These are phyloP conservation scores for Tupaia tana DNA, from an alignment of 2,113 vertebrate species.

Conservation along the genomic window DNA sequence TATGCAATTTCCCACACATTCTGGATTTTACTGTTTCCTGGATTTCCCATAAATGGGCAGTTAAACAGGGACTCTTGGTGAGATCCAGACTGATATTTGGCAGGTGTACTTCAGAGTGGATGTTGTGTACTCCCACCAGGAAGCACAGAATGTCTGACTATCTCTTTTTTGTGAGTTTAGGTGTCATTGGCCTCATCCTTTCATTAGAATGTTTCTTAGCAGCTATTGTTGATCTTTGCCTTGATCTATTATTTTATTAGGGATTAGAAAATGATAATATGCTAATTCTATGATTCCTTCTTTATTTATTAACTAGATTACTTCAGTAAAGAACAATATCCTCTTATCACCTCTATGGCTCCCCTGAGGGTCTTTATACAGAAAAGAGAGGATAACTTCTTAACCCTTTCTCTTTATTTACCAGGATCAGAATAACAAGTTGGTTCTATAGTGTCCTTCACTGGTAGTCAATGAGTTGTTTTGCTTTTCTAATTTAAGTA, in stretches of 20 bases:
- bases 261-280: neutral
- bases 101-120: neutral
- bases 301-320: neutral
- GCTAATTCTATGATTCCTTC: neutral
- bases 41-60: neutral
- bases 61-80: neutral
- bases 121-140: neutral
- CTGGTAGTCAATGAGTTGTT: neutral
- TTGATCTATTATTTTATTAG: neutral
- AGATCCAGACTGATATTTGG: neutral
- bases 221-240: neutral
- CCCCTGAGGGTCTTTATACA: neutral
- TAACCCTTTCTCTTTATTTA: neutral
- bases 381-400: neutral
- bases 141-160: neutral
- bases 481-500: neutral
- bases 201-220: neutral
- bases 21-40: neutral
- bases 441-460: neutral
- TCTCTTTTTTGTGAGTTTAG: neutral
- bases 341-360: neutral
- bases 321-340: neutral
- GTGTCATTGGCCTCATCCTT: neutral
- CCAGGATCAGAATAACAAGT: neutral
- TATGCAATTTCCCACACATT: neutral